Conservation (phyloP, 2,888 invertebrate genomes). For the Troglohyphantes excavatus region DNA sequence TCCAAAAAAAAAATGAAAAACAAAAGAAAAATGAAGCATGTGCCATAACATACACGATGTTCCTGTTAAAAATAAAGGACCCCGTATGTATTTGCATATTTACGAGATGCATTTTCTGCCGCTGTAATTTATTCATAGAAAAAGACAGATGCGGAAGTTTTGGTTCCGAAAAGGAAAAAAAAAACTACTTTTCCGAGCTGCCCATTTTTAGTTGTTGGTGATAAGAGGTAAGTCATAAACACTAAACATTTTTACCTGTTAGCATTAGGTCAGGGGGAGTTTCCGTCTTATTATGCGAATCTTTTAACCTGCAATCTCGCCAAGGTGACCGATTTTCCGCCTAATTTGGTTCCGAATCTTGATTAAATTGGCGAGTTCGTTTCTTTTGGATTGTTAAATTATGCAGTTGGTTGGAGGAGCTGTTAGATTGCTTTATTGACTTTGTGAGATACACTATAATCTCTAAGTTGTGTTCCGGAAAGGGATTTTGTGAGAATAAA, state of each 20-base stretch:
- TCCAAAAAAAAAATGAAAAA: constrained; percentile 22
- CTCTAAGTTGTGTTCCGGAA: neutral
- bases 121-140: constrained; percentile 62
- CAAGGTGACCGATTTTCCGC: neutral
- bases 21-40: neutral
- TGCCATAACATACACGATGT: constrained; percentile 23
- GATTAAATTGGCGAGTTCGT: neutral
- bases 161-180: neutral
- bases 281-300: constrained; percentile 16
- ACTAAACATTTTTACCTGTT: constrained; percentile 29
- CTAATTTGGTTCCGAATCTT: neutral
- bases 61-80: constrained; percentile 17
- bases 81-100: constrained; percentile 38
- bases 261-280: neutral
- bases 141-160: constrained; percentile 24
- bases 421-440: neutral
- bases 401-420: neutral
- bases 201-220: constrained; percentile 7
- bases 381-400: neutral
- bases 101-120: neutral
- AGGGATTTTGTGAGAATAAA: neutral
- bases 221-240: constrained; percentile 41
- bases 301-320: constrained; percentile 4
- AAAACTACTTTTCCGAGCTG: constrained; percentile 3
- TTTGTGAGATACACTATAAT: neutral